Conservation (phyloP, 2,888 invertebrate genomes). For the Reticulitermes lucifugus region DNA sequence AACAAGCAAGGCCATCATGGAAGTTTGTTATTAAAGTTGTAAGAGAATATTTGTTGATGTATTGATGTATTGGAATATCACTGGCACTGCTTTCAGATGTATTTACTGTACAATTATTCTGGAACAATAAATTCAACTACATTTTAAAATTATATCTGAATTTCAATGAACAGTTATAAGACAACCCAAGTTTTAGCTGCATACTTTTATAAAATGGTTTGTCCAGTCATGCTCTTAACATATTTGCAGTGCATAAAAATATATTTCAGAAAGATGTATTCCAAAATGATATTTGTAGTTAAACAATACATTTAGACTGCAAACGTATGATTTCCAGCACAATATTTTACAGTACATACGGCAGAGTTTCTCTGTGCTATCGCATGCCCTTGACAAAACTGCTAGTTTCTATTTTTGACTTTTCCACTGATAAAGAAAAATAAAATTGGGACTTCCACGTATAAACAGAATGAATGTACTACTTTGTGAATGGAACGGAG, state of each 20-base stretch:
- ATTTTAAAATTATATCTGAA: no score
- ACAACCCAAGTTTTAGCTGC: no score
- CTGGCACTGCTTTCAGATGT: no score
- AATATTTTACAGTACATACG: background rate
- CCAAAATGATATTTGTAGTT: background rate
- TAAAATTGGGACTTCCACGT: conserved; percentile 13
- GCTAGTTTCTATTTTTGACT: background rate
- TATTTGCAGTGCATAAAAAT: no score
- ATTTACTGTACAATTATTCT: no score
- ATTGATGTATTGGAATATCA: no score
- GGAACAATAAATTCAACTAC: no score
- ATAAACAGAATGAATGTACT: conserved; percentile 25
- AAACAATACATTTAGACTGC: background rate
- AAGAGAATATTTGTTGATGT: no score
- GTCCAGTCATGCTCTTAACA: background rate
- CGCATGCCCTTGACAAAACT: background rate
- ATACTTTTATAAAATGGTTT: background rate
- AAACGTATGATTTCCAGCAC: no score
- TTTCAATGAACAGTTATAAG: no score
- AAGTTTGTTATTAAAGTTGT: no score
- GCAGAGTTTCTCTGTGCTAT: background rate
- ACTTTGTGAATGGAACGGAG: conserved; percentile 30
- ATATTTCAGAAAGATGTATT: background rate
- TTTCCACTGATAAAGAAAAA: background rate
- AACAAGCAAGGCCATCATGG: no score